phyloP scores from a whole-genome alignment of 2,113 vertebrate genomes.

The Notothenia rossii region DNA sequence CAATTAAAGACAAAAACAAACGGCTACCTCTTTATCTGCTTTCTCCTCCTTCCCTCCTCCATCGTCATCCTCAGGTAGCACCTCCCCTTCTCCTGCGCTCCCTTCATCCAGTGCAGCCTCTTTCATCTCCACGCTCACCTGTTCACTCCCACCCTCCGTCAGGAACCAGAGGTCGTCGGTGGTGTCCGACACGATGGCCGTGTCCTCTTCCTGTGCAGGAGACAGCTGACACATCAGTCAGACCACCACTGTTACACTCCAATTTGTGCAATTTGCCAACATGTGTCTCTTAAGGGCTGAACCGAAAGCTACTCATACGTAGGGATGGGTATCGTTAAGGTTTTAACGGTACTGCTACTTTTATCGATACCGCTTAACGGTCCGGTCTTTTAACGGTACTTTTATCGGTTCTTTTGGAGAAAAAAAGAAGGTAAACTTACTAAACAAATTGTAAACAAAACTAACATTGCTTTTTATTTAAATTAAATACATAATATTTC shows the following conservation, averaged over 20 bases:
- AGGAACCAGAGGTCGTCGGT: slow-evolving; percentile 97
- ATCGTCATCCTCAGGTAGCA: slow-evolving; percentile 75
- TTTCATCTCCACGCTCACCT: slow-evolving; percentile 88
- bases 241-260: slow-evolving; percentile 43
- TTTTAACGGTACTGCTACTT: no score
- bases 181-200: slow-evolving; percentile 94
- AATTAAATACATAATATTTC: no score
- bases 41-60: slow-evolving; percentile 74
- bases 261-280: slow-evolving; percentile 6
- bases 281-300: not conserved
- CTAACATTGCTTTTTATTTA: no score
- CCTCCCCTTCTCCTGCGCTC: slow-evolving; percentile 78
- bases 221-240: slow-evolving; percentile 83
- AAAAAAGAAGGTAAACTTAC: no score
- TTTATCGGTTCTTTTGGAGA: no score
- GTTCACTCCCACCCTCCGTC: slow-evolving; percentile 90
- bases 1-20: not conserved
- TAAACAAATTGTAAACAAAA: no score
- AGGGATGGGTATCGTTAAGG: no score
- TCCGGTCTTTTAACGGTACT: no score
- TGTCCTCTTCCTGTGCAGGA: slow-evolving; percentile 91
- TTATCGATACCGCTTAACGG: no score
- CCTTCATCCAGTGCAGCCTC: slow-evolving; percentile 85
- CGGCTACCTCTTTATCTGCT: slow-evolving; percentile 76
- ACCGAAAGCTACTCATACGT: not conserved